Conservation (phyloP, 2,888 invertebrate species). For the Ferdinandea cuprea region DNA sequence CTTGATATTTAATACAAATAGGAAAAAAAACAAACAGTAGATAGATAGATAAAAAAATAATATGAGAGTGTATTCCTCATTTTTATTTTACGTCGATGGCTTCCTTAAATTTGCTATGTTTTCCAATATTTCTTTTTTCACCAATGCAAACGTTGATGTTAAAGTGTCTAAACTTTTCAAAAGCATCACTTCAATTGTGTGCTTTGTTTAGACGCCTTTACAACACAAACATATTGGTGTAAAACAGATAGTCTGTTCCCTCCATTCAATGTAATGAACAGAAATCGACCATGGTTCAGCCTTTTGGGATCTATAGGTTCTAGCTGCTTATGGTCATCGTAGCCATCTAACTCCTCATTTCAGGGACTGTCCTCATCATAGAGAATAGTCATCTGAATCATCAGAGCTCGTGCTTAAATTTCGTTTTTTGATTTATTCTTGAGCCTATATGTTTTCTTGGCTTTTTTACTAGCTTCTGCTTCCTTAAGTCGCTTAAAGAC, state of each 20-base stretch:
- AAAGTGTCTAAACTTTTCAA: constrained; percentile 27
- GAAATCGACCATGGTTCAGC: constrained; percentile 24
- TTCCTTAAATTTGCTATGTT: no score
- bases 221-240: constrained; percentile 30
- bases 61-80: no score
- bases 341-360: constrained; percentile 12
- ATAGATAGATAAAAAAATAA: no score
- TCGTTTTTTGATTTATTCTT: neutral
- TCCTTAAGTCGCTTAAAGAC: neutral
- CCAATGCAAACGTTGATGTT: constrained; percentile 26
- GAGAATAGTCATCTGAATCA: neutral
- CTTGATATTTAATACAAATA: no score
- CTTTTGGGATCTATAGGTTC: constrained; percentile 11
- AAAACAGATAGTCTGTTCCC: constrained; percentile 15
- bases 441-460: neutral
- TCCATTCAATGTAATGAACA: constrained; percentile 21
- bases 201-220: constrained; percentile 20
- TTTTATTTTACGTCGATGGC: no score
- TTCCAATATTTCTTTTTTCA: constrained; percentile 12
- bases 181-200: constrained; percentile 26
- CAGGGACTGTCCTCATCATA: neutral
- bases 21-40: no score
- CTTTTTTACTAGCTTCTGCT: neutral
- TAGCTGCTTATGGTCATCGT: constrained; percentile 14
- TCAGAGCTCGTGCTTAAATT: neutral